Conservation (phyloP, 2,113 vertebrate genomes). For the Rynchops niger region DNA sequence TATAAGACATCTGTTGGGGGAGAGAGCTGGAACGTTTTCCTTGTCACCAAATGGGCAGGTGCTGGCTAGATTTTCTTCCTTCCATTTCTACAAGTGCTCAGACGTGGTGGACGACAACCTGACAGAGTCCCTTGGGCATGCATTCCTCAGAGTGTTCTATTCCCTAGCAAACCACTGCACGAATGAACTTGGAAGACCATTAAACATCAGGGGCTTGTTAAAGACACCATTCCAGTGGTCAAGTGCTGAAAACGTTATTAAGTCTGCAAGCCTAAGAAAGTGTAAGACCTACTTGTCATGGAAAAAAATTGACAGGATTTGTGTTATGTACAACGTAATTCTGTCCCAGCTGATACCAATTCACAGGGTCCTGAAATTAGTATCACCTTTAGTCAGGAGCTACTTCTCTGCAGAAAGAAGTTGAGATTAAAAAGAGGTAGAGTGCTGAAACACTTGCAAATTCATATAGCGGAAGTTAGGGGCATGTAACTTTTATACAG, state of each 20-base stretch:
- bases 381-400: background rate
- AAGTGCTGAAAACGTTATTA: background rate
- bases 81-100: background rate
- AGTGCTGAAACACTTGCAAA: background rate
- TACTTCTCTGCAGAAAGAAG: background rate
- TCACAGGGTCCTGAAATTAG: background rate
- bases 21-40: background rate
- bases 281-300: background rate
- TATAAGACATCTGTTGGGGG: background rate
- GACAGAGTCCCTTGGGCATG: background rate
- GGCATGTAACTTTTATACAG: background rate
- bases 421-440: background rate
- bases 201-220: background rate
- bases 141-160: background rate
- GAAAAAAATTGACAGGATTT: background rate
- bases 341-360: background rate
- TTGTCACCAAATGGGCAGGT: background rate
- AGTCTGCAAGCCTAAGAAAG: background rate
- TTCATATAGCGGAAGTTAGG: background rate
- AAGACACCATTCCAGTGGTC: background rate
- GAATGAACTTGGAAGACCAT: background rate
- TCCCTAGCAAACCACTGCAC: background rate
- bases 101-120: background rate
- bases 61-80: background rate
- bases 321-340: background rate